These are phyloP conservation scores for Hypselothyrea guttata DNA, from an alignment of 2,888 invertebrate species.

Conservation along the genomic window DNA sequence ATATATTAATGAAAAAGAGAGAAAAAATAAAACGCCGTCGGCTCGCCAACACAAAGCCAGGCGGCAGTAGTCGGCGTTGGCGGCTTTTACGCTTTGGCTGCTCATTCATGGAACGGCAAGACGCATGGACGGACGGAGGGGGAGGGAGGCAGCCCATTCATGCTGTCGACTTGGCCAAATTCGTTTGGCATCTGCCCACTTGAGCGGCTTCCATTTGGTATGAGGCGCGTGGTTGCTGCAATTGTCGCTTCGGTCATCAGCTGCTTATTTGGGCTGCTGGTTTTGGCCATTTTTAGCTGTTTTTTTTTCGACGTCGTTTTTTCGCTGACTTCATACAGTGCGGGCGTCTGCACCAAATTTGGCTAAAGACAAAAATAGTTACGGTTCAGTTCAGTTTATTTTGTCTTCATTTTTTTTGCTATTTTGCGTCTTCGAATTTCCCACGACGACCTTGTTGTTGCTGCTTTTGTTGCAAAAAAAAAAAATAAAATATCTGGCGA, in stretches of 20 bases:
- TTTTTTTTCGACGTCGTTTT: neutral
- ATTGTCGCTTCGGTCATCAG: conserved; percentile 69
- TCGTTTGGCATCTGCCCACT: conserved; percentile 64
- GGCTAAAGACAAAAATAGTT: conserved; percentile 37
- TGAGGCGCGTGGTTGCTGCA: conserved; percentile 77
- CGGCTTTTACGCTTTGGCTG: conserved; percentile 65
- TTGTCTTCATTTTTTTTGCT: conserved; percentile 15
- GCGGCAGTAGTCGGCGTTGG: conserved; percentile 56
- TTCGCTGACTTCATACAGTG: conserved; percentile 58
- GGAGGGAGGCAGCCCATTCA: conserved; percentile 37
- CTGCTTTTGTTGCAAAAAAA: too few species aligned
- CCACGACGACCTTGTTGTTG: conserved; percentile 72
- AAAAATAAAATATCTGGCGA: conserved; percentile 54
- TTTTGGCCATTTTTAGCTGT: conserved; percentile 51
- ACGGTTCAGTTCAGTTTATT: conserved; percentile 5
- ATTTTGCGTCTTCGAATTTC: conserved; percentile 66
- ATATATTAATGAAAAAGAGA: too few species aligned
- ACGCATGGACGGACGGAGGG: conserved; percentile 11
- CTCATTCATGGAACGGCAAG: conserved; percentile 49
- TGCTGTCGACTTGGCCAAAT: conserved; percentile 71
- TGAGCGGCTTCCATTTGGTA: conserved; percentile 53
- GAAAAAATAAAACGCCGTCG: conserved; percentile 49
- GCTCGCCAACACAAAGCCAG: conserved; percentile 67
- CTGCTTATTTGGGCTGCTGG: conserved; percentile 39
- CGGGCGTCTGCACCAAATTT: conserved; percentile 63